These are phyloP conservation scores for Tachystola acroxantha DNA, from an alignment of 2,888 invertebrate species.

Conservation along the genomic window DNA sequence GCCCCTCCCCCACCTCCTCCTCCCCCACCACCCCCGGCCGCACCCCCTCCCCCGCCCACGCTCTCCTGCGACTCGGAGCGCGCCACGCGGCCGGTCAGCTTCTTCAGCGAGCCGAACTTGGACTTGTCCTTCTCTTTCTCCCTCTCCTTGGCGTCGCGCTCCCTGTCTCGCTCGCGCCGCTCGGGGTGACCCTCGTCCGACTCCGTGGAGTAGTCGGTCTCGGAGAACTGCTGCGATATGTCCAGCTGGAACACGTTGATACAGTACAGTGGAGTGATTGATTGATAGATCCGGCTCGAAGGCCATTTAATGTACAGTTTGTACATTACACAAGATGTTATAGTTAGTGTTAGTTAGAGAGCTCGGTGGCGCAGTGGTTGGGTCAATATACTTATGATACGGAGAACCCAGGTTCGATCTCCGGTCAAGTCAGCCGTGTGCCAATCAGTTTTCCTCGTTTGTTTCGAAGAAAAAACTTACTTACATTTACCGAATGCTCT, in stretches of 20 bases:
- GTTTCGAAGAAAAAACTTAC: too few relatives aligned
- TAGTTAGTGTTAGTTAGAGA: too few relatives aligned
- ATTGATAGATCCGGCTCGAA: too few relatives aligned
- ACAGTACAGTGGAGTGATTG: too few relatives aligned
- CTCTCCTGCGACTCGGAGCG: slow-evolving; percentile 62
- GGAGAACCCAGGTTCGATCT: too few relatives aligned
- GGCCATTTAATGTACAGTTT: too few relatives aligned
- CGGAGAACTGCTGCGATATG: slow-evolving; percentile 70
- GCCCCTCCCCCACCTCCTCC: slow-evolving; percentile 34
- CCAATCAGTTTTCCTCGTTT: too few relatives aligned
- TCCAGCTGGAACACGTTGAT: slow-evolving; percentile 36
- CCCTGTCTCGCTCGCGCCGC: slow-evolving; percentile 16
- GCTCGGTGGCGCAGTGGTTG: too few relatives aligned
- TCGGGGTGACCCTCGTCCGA: slow-evolving; percentile 40
- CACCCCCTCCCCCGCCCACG: slow-evolving; percentile 28
- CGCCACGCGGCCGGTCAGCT: slow-evolving; percentile 76
- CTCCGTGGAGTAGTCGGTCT: slow-evolving; percentile 79
- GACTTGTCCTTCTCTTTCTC: slow-evolving; percentile 37
- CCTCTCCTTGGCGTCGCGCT: slow-evolving; percentile 28
- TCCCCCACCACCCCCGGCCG: background rate
- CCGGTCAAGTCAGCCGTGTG: too few relatives aligned
- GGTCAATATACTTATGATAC: too few relatives aligned
- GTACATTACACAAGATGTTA: too few relatives aligned
- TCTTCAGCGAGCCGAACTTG: slow-evolving; percentile 86
- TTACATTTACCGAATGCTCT: too few relatives aligned